phyloP scores from a whole-genome alignment of 2,888 invertebrate species.

The Xiphydria camelus region DNA sequence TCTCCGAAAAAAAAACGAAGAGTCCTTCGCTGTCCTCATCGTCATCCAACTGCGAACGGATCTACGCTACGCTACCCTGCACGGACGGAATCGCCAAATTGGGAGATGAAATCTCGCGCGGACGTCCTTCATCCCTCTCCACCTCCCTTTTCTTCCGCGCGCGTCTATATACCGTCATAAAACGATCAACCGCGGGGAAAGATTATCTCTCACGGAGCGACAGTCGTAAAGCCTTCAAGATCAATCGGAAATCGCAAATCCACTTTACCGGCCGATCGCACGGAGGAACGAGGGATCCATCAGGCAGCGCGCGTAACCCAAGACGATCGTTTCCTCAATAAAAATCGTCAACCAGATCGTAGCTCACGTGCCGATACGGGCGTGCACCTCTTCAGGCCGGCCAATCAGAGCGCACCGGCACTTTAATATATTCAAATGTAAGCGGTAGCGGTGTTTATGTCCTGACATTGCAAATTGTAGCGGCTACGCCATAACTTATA shows the following conservation, averaged over 20 bases:
- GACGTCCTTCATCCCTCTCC: too few species aligned
- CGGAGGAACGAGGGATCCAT: slow-evolving; percentile 17
- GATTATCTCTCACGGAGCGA: slow-evolving; percentile 6
- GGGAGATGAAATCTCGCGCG: too few species aligned
- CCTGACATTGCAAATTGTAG: slow-evolving; percentile 59
- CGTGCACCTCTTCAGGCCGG: slow-evolving; percentile 35
- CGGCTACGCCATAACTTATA: slow-evolving; percentile 58
- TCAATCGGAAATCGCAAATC: slow-evolving; percentile 35
- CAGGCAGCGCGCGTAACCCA: slow-evolving; percentile 25
- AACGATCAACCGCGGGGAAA: slow-evolving; percentile 1
- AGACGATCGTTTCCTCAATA: slow-evolving; percentile 49
- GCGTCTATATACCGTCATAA: slow-evolving; percentile 5
- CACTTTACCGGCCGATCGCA: slow-evolving; percentile 26
- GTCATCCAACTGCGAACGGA: not conserved
- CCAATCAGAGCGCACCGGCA: slow-evolving; percentile 50
- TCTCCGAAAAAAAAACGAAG: too few species aligned
- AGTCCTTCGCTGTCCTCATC: too few species aligned
- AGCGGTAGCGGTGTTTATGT: slow-evolving; percentile 59
- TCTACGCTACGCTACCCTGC: not conserved
- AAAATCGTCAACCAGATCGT: slow-evolving; percentile 57
- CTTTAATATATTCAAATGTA: slow-evolving; percentile 58
- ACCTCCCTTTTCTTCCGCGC: not conserved
- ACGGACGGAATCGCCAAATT: not conserved
- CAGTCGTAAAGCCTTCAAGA: slow-evolving; percentile 35
- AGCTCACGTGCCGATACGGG: slow-evolving; percentile 49